A percentile compares a stretch with the other conserved stretches of the same genome.
Evolutionary conservation across 2,797 vertebrate genomes (phyloP).

Genomic region (Natrix natrix): DNA sequence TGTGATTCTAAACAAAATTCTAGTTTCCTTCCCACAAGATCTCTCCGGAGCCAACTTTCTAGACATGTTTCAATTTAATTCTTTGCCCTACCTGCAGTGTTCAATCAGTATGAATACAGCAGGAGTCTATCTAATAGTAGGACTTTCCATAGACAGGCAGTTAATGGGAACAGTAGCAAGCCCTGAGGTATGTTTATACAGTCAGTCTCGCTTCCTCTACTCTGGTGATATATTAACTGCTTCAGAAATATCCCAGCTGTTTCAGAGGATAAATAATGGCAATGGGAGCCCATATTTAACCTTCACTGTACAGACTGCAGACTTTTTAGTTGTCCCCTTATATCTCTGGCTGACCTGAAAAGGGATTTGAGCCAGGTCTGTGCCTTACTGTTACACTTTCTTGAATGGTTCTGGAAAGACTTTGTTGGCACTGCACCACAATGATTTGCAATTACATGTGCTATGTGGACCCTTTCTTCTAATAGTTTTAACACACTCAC

Average conservation of each 20-base stretch:
- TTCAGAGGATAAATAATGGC: conserved; percentile 71
- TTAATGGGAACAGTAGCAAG: conserved; percentile 68
- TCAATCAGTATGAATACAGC: conserved; percentile 52
- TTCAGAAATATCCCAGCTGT: conserved; percentile 71
- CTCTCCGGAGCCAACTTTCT: conserved; percentile 24
- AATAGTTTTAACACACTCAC: not conserved
- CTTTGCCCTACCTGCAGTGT: conserved; percentile 44
- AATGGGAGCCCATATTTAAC: conserved; percentile 72
- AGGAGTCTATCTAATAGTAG: conserved; percentile 60
- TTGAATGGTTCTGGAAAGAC: fast-evolving
- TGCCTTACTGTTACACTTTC: not conserved
- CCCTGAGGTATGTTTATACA: conserved; percentile 73
- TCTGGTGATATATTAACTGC: conserved; percentile 76
- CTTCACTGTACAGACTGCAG: conserved; percentile 56
- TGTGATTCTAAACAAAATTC: not conserved
- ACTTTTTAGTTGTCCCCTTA: conserved; percentile 61
- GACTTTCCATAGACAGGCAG: conserved; percentile 49
- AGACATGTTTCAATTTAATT: conserved; percentile 31
- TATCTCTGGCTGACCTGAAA: conserved; percentile 57
- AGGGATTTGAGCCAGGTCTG: conserved; percentile 32
- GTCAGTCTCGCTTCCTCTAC: conserved; percentile 58
- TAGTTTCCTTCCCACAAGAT: not conserved
- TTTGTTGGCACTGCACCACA: not conserved
- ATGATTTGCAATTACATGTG: not conserved
- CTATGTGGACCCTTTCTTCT: conserved; percentile 16